These are phyloP conservation scores for Formicarius rufipectus DNA, from an alignment of 2,113 vertebrate genomes.

Conservation along the genomic window DNA sequence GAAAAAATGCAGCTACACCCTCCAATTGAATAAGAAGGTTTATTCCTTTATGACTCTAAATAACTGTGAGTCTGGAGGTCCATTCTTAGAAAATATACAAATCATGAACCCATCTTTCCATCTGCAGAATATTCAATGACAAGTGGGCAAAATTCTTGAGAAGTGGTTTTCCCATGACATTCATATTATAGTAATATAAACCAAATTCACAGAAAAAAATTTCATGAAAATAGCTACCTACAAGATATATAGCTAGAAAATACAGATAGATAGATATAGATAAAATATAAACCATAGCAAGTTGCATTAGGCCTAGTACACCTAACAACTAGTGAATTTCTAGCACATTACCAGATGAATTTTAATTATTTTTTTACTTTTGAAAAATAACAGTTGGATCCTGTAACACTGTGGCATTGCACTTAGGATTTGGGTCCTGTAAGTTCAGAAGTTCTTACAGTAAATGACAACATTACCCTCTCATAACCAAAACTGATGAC, in stretches of 20 bases:
- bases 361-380: neutral
- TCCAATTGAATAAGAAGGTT: neutral
- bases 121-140: neutral
- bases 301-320: neutral
- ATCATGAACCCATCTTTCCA: neutral
- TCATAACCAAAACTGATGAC: neutral
- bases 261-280: neutral
- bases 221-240: neutral
- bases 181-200: neutral
- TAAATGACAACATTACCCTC: neutral
- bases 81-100: neutral
- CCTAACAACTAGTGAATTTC: neutral
- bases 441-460: neutral
- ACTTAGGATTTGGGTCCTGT: neutral
- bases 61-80: neutral
- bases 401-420: fast-evolving
- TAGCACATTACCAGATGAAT: neutral
- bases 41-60: neutral
- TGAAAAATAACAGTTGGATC: neutral
- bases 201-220: neutral
- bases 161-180: neutral
- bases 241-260: neutral
- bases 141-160: neutral
- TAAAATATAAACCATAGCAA: neutral
- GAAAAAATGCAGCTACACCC: neutral